These are phyloP conservation scores for Pilophorus perplexus DNA, from an alignment of 2,888 invertebrate genomes.

Conservation along the genomic window DNA sequence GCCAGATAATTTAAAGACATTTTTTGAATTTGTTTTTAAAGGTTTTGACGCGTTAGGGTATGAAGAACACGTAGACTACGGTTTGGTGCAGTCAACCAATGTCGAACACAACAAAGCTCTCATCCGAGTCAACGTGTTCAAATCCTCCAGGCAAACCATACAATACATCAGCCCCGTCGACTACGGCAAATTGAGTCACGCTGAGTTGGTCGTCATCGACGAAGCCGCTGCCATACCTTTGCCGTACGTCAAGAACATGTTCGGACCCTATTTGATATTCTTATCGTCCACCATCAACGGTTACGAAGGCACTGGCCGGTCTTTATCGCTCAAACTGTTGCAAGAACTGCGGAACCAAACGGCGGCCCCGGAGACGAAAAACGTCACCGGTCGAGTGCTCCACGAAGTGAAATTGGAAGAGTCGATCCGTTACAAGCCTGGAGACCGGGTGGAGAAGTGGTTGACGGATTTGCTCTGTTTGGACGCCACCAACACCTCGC, in stretches of 20 bases:
- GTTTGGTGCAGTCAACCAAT: slow-evolving; percentile 89
- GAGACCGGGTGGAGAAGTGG: slow-evolving; percentile 89
- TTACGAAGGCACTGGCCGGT: slow-evolving; percentile 97
- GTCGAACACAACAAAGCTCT: slow-evolving; percentile 96
- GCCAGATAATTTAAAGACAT: slow-evolving; percentile 95
- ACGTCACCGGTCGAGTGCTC: slow-evolving; percentile 57
- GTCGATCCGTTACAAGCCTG: slow-evolving; percentile 87
- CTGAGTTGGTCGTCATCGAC: slow-evolving; percentile 93
- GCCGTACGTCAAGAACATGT: slow-evolving; percentile 82
- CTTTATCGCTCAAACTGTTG: slow-evolving; percentile 89
- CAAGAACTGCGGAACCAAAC: slow-evolving; percentile 75
- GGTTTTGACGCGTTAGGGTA: slow-evolving; percentile 92
- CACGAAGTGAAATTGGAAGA: slow-evolving; percentile 72
- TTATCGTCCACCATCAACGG: slow-evolving; percentile 97
- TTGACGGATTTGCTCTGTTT: slow-evolving; percentile 86
- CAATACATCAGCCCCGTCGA: slow-evolving; percentile 96
- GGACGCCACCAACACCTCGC: slow-evolving; percentile 67
- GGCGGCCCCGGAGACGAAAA: slow-evolving; percentile 54
- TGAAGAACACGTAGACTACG: slow-evolving; percentile 94
- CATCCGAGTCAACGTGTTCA: slow-evolving; percentile 85
- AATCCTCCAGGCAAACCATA: slow-evolving; percentile 88
- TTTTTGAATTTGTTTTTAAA: slow-evolving; percentile 95
- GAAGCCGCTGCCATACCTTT: slow-evolving; percentile 99
- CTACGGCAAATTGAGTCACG: slow-evolving; percentile 81
- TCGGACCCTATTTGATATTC: slow-evolving; percentile 89